phyloP scores from a whole-genome alignment of 2,113 vertebrate genomes.

The Mobula birostris region DNA sequence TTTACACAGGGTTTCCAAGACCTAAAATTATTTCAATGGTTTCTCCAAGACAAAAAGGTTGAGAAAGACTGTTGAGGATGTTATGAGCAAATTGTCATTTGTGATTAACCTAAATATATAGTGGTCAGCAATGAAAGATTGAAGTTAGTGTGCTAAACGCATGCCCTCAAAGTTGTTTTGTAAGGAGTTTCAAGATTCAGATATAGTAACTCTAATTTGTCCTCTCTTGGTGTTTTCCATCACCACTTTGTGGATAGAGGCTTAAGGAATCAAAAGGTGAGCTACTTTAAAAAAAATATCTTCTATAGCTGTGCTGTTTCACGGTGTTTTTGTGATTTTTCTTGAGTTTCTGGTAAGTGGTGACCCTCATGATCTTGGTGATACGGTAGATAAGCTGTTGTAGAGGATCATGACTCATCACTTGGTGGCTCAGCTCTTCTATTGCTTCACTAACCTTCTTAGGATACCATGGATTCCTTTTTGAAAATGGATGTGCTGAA shows the following conservation, averaged over 20 bases:
- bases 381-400: not conserved
- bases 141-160: not conserved
- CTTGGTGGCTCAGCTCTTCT: not conserved
- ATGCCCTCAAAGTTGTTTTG: not conserved
- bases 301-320: not conserved
- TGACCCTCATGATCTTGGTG: not conserved
- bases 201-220: too few species aligned
- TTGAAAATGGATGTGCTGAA: not conserved
- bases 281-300: not conserved
- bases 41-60: too few species aligned
- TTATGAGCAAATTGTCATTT: not conserved
- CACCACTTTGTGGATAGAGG: not conserved
- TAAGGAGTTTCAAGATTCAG: too few species aligned
- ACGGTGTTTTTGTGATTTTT: not conserved
- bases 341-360: not conserved
- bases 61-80: not conserved
- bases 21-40: too few species aligned
- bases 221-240: too few species aligned
- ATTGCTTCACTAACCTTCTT: not conserved
- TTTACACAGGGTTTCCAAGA: too few species aligned
- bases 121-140: not conserved
- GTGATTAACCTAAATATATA: not conserved
- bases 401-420: not conserved
- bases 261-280: not conserved
- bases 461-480: not conserved